Percentiles rank a stretch among this genome's conserved stretches.
These are phyloP conservation scores for Hemibagrus guttatus DNA, from an alignment of 2,797 vertebrate species.

Conservation along the genomic window DNA sequence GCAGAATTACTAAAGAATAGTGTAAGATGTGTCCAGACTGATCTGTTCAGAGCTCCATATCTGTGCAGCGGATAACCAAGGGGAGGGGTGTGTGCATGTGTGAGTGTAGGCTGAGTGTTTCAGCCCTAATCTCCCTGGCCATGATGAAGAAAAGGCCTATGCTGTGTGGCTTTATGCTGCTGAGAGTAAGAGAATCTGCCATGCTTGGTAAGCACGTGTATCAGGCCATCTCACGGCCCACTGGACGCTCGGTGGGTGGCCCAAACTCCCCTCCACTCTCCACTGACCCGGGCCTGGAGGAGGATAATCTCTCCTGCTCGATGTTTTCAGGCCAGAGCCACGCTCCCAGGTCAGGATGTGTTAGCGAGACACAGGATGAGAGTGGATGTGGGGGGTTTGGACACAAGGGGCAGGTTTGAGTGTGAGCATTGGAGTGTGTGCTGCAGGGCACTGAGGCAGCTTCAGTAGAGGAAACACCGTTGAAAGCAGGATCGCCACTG, in stretches of 20 bases:
- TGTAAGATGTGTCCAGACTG: constrained; percentile 41
- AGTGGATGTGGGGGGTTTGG: constrained; percentile 36
- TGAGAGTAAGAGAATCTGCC: constrained; percentile 76
- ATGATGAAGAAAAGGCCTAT: constrained; percentile 62
- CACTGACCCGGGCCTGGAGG: constrained; percentile 73
- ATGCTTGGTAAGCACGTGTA: constrained; percentile 80
- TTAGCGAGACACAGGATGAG: constrained; percentile 55
- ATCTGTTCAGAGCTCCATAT: constrained; percentile 30
- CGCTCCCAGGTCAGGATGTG: constrained; percentile 73
- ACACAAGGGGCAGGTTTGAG: constrained; percentile 42
- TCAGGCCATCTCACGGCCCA: constrained; percentile 81
- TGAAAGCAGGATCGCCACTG: constrained; percentile 2
- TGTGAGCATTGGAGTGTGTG: constrained; percentile 29
- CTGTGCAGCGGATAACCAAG: constrained; percentile 9
- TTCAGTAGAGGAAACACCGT: constrained; percentile 50
- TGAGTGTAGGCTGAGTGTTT: constrained; percentile 47
- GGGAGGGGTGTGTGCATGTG: constrained; percentile 33
- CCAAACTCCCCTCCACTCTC: constrained; percentile 74
- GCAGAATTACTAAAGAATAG: constrained; percentile 61
- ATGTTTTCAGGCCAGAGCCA: constrained; percentile 66
- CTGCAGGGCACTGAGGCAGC: constrained; percentile 71
- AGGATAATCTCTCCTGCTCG: constrained; percentile 78
- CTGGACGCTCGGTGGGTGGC: constrained; percentile 80
- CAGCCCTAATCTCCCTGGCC: constrained; percentile 62
- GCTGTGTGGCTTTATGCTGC: constrained; percentile 66